These are phyloP conservation scores for Erannis defoliaria DNA, from an alignment of 2,888 invertebrate genomes.

Conservation along the genomic window DNA sequence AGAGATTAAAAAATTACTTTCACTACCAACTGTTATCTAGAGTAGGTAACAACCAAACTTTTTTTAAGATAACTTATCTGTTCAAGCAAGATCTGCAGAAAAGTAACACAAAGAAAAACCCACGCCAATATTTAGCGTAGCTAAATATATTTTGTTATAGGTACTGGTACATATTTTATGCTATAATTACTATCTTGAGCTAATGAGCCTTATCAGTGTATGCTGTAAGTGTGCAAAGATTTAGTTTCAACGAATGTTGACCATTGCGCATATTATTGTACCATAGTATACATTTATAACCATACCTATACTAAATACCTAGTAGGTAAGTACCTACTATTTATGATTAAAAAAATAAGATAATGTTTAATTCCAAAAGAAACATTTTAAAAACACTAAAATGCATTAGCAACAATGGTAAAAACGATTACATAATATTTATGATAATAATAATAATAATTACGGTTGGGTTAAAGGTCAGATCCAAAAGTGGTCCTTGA, in stretches of 20 bases:
- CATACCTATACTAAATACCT: too few species aligned
- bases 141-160: too few species aligned
- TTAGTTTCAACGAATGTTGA: conserved; percentile 8
- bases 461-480: too few species aligned
- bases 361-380: too few species aligned
- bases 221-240: neutral
- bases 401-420: too few species aligned
- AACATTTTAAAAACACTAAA: too few species aligned
- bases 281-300: too few species aligned
- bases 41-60: neutral
- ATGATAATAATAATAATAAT: too few species aligned
- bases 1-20: neutral
- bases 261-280: neutral
- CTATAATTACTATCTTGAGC: neutral
- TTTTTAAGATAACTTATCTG: neutral
- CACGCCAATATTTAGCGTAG: neutral
- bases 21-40: neutral
- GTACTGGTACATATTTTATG: neutral
- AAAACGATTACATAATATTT: too few species aligned
- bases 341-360: too few species aligned
- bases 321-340: too few species aligned
- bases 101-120: neutral
- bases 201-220: conserved; percentile 11
- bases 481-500: too few species aligned
- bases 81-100: neutral